Percentiles rank a stretch among this genome's conserved stretches.
Conservation (phyloP, 2,797 vertebrate genomes). For the Catamblyrhynchus diadema region DNA sequence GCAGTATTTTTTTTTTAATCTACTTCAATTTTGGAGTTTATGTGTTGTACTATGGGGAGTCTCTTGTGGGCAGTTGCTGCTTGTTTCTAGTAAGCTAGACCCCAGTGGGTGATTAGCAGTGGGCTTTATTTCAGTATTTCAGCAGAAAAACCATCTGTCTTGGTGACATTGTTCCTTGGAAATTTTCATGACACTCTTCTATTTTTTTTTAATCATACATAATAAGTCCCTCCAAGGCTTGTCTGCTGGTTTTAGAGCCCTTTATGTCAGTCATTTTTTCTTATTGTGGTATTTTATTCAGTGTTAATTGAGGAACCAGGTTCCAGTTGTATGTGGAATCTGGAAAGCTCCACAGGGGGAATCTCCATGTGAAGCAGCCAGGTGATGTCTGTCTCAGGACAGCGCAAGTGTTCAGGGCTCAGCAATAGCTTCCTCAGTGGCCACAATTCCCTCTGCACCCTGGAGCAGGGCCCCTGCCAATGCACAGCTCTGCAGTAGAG, state of each 20-base stretch:
- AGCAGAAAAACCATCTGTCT: not conserved
- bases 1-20: not conserved
- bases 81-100: not conserved
- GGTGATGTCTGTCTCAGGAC: not conserved
- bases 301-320: not conserved
- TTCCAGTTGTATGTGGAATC: not conserved
- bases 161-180: not conserved
- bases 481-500: rapidly evolving
- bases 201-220: not conserved
- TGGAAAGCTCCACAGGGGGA: not conserved
- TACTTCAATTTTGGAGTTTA: not conserved
- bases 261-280: not conserved
- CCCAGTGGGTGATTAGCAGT: not conserved
- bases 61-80: not conserved
- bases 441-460: not conserved
- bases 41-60: not conserved
- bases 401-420: not conserved
- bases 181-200: not conserved
- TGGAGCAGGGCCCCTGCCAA: not conserved
- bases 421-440: rapidly evolving
- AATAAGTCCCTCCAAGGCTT: not conserved
- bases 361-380: not conserved
- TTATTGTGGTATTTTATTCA: not conserved
- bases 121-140: not conserved
- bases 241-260: not conserved